Evolutionary conservation across 2,888 invertebrate species (phyloP).

Genomic region (Temnothorax ravouxi): DNA sequence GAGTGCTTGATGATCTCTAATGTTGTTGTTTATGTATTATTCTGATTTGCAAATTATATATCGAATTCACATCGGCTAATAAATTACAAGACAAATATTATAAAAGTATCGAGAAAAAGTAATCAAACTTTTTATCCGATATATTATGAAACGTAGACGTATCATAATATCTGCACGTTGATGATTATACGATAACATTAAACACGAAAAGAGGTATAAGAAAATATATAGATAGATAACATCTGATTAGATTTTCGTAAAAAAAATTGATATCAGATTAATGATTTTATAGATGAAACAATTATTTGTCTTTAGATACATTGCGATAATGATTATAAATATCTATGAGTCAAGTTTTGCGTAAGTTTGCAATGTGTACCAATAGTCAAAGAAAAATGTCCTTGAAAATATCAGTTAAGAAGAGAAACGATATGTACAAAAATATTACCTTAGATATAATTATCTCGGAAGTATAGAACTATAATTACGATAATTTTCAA

Average conservation of each 20-base stretch:
- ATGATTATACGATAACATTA: neutral
- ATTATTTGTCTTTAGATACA: neutral
- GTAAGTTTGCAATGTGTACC: neutral
- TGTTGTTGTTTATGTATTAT: neutral
- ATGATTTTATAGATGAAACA: constrained; percentile 5
- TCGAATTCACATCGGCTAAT: neutral
- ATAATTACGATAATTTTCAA: neutral
- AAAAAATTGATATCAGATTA: neutral
- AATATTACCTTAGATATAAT: neutral
- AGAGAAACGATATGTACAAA: neutral
- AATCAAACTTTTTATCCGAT: neutral
- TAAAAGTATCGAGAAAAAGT: neutral
- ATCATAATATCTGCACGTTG: neutral
- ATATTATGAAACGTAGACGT: neutral
- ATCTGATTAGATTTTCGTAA: constrained; percentile 2
- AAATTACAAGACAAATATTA: neutral
- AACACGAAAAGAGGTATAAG: neutral
- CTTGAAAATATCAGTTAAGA: neutral
- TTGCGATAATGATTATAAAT: constrained; percentile 11
- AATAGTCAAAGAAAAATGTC: neutral
- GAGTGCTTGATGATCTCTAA: constrained; percentile 20
- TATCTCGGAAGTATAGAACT: neutral
- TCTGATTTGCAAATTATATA: neutral
- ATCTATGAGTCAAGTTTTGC: neutral
- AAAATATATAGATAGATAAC: neutral